Evolutionary conservation across 2,888 invertebrate genomes (phyloP).

Genomic region (Apodemia duryi): DNA sequence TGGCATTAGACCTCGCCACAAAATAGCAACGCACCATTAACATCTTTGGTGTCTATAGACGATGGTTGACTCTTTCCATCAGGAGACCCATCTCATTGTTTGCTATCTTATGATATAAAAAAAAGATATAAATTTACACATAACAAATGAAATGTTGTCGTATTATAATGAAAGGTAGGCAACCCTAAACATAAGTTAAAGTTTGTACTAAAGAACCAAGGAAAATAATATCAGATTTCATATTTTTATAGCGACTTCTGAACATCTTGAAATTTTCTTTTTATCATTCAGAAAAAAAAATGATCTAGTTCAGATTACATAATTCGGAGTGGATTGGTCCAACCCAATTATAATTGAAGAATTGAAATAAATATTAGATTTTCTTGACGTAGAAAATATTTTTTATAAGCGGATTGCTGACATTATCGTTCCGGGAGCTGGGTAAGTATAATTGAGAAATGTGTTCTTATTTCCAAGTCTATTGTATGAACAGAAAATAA

Average conservation of each 20-base stretch:
- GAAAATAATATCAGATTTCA: not conserved
- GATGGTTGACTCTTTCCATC: too few species aligned
- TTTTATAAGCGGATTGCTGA: conserved; percentile 31
- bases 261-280: conserved; percentile 3
- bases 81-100: too few species aligned
- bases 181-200: too few species aligned
- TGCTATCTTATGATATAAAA: too few species aligned
- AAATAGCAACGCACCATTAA: too few species aligned
- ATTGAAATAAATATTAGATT: conserved; percentile 16
- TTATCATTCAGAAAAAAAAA: not conserved
- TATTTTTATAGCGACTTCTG: not conserved
- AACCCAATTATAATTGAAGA: conserved; percentile 9
- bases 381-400: conserved; percentile 18
- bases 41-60: too few species aligned
- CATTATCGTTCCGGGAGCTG: conserved; percentile 25
- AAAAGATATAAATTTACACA: too few species aligned
- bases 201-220: too few species aligned
- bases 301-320: not conserved
- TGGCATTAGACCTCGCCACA: too few species aligned
- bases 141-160: too few species aligned
- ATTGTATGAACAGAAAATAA: conserved; percentile 6
- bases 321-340: not conserved
- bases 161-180: too few species aligned
- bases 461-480: not conserved
- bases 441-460: conserved; percentile 4